Evolutionary conservation across 2,113 vertebrate genomes (phyloP).

Genomic region (Elephas maximus): DNA sequence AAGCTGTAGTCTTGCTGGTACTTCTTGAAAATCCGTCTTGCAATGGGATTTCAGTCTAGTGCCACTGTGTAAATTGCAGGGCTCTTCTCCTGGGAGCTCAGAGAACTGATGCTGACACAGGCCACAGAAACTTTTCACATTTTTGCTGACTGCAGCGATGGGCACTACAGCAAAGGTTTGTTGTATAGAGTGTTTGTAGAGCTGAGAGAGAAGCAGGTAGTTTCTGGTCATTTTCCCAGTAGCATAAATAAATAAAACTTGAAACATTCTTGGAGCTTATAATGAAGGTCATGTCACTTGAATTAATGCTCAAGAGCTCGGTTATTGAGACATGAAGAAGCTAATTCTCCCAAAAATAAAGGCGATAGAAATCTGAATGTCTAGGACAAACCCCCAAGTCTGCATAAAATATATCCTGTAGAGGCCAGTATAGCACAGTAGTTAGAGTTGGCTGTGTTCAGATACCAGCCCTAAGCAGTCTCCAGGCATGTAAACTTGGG

Average conservation of each 20-base stretch:
- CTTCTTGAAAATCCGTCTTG: fast-evolving
- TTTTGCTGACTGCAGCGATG: fast-evolving
- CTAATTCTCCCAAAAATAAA: not conserved
- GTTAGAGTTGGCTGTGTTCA: not conserved
- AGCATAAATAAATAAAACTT: fast-evolving
- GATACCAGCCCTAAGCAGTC: fast-evolving
- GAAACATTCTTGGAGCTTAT: not conserved
- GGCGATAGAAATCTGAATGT: not conserved
- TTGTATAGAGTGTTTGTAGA: fast-evolving
- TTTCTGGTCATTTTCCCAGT: not conserved
- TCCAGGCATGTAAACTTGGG: not conserved
- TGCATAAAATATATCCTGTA: fast-evolving
- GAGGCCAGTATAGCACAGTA: not conserved
- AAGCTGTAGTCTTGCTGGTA: not conserved
- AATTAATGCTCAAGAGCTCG: not conserved
- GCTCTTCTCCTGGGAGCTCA: not conserved
- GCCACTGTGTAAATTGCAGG: too few species aligned
- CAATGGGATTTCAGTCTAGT: fast-evolving
- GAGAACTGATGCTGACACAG: fast-evolving
- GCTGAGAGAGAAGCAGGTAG: not conserved
- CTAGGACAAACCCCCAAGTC: not conserved
- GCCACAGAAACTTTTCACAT: fast-evolving
- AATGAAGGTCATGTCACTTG: not conserved
- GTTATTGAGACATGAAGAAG: not conserved
- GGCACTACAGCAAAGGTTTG: not conserved